Conservation (phyloP, 2,797 vertebrate genomes). For the Hippopotamyrus pictus region DNA sequence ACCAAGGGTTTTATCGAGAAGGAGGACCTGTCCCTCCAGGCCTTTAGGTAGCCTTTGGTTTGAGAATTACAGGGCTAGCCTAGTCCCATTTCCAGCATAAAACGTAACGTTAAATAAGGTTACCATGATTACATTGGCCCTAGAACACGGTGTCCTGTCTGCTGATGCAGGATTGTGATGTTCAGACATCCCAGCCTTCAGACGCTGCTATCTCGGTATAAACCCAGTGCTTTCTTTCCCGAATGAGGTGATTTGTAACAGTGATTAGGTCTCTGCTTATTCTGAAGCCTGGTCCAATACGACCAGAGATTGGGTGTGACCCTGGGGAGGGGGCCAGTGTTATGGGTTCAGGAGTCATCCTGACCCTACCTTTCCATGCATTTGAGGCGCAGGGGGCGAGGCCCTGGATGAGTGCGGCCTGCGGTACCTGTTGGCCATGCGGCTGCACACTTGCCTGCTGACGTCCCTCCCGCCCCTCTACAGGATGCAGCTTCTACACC, state of each 20-base stretch:
- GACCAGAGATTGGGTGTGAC: neutral
- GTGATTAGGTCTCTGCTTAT: neutral
- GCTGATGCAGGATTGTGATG: neutral
- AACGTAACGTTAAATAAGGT: neutral
- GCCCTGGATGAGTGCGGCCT: conserved; percentile 93
- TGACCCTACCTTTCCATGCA: neutral
- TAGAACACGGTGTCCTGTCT: neutral
- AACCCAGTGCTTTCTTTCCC: neutral
- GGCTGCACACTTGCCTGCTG: conserved; percentile 90
- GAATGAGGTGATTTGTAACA: neutral
- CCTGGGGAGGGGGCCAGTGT: neutral
- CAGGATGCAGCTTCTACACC: conserved; percentile 91
- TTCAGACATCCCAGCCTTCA: neutral
- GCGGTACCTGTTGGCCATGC: conserved; percentile 89
- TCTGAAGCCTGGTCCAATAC: neutral
- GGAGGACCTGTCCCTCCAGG: neutral
- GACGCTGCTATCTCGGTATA: neutral
- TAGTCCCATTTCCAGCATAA: neutral
- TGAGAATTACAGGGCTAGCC: neutral
- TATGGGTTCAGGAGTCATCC: neutral
- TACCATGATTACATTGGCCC: neutral
- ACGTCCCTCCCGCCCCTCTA: conserved; percentile 94
- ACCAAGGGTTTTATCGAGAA: neutral
- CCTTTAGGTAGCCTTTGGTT: neutral
- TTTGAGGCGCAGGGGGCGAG: conserved; percentile 73